phyloP scores from a whole-genome alignment of 2,888 invertebrate genomes.

The Tachina fera region DNA sequence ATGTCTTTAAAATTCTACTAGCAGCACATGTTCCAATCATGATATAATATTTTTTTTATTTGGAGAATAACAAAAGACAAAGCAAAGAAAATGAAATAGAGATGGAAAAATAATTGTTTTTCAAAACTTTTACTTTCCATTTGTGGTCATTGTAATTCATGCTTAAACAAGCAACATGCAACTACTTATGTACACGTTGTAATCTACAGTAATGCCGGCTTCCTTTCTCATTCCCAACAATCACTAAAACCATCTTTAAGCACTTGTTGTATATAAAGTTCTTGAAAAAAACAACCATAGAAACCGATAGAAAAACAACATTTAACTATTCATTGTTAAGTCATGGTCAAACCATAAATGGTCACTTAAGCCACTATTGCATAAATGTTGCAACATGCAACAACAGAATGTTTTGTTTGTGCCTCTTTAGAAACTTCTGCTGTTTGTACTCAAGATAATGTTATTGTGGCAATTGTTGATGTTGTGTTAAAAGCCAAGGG shows the following conservation, averaged over 20 bases:
- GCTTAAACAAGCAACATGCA: constrained; percentile 48
- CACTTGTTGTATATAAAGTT: constrained; percentile 61
- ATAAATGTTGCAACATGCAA: constrained; percentile 61
- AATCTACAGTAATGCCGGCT: constrained; percentile 47
- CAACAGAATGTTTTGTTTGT: constrained; percentile 43
- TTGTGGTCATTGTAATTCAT: constrained; percentile 65
- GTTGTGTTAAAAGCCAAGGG: constrained; percentile 60
- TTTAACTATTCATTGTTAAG: constrained; percentile 60
- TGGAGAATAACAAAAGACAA: background rate
- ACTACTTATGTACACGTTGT: constrained; percentile 20
- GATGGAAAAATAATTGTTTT: constrained; percentile 41
- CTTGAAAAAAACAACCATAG: constrained; percentile 16
- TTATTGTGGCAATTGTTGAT: constrained; percentile 47
- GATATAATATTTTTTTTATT: constrained; percentile 13
- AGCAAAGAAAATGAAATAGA: background rate
- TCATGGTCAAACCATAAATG: constrained; percentile 64
- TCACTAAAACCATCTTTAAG: constrained; percentile 49
- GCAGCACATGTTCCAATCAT: constrained; percentile 40
- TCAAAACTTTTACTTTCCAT: constrained; percentile 69
- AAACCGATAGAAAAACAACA: constrained; percentile 27
- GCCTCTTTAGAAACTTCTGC: background rate
- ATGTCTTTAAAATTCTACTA: constrained; percentile 17
- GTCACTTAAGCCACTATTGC: constrained; percentile 56
- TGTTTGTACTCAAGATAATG: constrained; percentile 2
- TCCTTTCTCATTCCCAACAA: constrained; percentile 56